phyloP scores from a whole-genome alignment of 2,113 vertebrate genomes.

The Chionomys nivalis region DNA sequence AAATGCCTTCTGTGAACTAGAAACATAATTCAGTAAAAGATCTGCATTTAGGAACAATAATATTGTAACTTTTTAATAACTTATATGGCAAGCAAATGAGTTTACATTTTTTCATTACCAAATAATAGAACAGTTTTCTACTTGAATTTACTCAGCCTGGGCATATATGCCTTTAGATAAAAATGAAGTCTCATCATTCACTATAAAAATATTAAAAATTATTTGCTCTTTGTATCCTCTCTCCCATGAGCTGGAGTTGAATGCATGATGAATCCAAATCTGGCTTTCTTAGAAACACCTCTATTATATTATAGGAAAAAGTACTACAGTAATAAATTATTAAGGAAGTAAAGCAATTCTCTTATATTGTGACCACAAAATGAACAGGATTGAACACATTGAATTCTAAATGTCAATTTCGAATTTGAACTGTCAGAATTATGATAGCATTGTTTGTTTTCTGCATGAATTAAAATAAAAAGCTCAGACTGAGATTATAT shows the following conservation, averaged over 20 bases:
- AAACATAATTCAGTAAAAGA: not conserved
- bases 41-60: not conserved
- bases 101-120: not conserved
- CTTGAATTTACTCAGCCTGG: not conserved
- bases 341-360: not conserved
- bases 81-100: not conserved
- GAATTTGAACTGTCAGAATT: not conserved
- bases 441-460: not conserved
- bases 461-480: not conserved
- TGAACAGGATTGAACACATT: not conserved
- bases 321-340: not conserved
- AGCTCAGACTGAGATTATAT: not conserved
- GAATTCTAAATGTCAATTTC: not conserved
- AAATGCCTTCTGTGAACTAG: not conserved
- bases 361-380: not conserved
- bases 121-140: not conserved
- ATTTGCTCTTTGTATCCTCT: not conserved
- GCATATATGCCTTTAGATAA: not conserved
- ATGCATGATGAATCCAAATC: no score
- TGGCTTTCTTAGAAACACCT: not conserved
- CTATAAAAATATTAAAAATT: not conserved
- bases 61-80: not conserved
- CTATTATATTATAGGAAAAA: no score
- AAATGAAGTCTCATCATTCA: not conserved
- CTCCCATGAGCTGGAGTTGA: not conserved